Base-by-base conservation (phyloP, 2,113 vertebrate genomes). In the Prolemur simus region DNA sequence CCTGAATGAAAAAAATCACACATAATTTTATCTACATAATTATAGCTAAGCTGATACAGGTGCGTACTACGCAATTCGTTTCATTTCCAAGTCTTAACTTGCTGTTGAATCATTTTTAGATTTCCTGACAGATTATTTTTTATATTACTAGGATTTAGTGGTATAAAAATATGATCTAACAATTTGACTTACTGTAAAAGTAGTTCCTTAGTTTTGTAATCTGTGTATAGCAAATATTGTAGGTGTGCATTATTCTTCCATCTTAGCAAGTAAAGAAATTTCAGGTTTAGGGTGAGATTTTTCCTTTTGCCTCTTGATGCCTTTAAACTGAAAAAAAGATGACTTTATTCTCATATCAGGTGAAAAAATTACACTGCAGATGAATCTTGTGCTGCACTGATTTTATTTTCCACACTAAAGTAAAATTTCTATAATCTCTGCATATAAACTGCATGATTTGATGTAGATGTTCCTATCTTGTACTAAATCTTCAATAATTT, bases 1-100 rank as follows among this genome's bases (percentile, higher is more conserved):
- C 89, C 78, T 80, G 78, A 96, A 92, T 85, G 64, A 95, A 89
- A 96, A 87, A 97, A 94, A 64, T 42, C 56, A 87, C 42, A 81
- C 80, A 68, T 81, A 89, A 76, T 94, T 96, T 96, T 95, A 94
- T 97, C 87, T 97, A 45, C 85, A 71, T 96, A 97, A 97, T 97
- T 96, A 97, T 89, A 95, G 77, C 87, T 96, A 96, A 98, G 96
- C 95, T 92, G 93, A 97, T 97, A 96, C 87, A 97, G 94, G 90
- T 96, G 95, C 29, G 42, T 90, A 86, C 60, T 78, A 60, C 68
- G 89, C 37, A 87, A 71, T 87, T 74, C 78, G 91, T 83, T 96
- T 87, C 63, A 27, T 85, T 88, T 96, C 96, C 97, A 97, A 94
- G 97, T 95, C 94, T 93, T 68, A 80, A 96, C 97, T 97, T 96